These are phyloP conservation scores for Caenorhabditis inopinata DNA, from an alignment of 1,140 invertebrate species.

Conservation along the genomic window DNA sequence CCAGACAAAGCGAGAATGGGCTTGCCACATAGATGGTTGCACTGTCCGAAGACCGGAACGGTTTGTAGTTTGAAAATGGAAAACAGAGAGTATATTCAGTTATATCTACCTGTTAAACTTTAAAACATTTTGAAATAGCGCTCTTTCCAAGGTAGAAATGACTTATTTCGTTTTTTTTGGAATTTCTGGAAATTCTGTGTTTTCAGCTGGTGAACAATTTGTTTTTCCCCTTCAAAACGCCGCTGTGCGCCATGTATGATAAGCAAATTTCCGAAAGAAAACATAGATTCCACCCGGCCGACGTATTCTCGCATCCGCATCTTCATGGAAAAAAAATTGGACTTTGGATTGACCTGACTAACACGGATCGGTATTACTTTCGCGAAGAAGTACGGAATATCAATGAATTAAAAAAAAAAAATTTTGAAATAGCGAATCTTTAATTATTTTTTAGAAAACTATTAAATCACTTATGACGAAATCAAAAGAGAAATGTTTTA, in stretches of 20 bases:
- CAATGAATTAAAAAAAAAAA: neutral
- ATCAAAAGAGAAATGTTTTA: too few relatives aligned
- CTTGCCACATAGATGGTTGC: conserved; percentile 59
- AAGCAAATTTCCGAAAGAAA: conserved; percentile 51
- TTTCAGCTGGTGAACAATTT: conserved; percentile 53
- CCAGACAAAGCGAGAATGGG: conserved; percentile 51
- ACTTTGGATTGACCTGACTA: conserved; percentile 92
- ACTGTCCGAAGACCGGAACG: conserved; percentile 63
- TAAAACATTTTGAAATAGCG: too few relatives aligned
- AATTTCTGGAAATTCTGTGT: neutral
- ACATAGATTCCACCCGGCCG: conserved; percentile 55
- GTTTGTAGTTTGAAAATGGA: conserved; percentile 31
- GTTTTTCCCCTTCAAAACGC: conserved; percentile 66
- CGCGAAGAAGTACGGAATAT: conserved; percentile 72
- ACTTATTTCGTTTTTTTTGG: too few relatives aligned
- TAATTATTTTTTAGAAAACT: too few relatives aligned
- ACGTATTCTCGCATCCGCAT: conserved; percentile 42
- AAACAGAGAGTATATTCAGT: neutral
- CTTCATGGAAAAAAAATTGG: conserved; percentile 75
- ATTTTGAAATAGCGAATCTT: conserved; percentile 78
- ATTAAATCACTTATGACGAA: too few relatives aligned
- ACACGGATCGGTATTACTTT: conserved; percentile 88
- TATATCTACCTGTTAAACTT: neutral
- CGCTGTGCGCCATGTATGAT: conserved; percentile 59
- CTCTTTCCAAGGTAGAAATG: too few relatives aligned